Conservation (phyloP, 1,140 invertebrate species). For the Pemphigus obesinymphae region DNA sequence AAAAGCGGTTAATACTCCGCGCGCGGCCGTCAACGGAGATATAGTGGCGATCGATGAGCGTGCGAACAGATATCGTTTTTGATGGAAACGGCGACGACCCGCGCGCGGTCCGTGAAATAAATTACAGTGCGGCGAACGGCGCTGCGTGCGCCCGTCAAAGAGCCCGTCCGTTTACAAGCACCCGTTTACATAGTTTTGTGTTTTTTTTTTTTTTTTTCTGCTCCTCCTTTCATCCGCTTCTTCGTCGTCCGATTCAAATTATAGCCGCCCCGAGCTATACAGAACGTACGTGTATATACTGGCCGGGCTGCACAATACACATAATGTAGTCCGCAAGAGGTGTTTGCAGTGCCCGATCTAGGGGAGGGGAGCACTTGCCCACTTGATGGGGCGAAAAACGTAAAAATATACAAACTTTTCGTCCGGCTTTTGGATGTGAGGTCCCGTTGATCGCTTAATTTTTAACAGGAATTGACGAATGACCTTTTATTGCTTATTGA, state of each 20-base stretch:
- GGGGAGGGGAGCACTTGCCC: too few species aligned
- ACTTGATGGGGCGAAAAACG: too few species aligned
- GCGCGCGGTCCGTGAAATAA: neutral
- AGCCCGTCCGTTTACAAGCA: neutral
- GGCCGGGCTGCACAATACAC: too few species aligned
- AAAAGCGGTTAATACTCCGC: too few species aligned
- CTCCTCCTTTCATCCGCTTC: neutral
- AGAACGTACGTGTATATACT: too few species aligned
- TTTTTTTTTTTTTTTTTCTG: neutral
- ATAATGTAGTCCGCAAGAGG: neutral
- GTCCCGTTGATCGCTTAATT: too few species aligned
- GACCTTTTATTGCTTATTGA: too few species aligned
- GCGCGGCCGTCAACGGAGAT: neutral
- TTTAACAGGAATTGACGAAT: too few species aligned
- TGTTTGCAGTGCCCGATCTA: too few species aligned
- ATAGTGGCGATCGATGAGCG: slow-evolving; percentile 20
- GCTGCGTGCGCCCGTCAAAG: neutral
- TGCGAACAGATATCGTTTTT: slow-evolving; percentile 25
- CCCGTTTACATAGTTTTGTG: slow-evolving; percentile 11
- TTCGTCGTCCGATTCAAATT: neutral
- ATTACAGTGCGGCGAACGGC: neutral
- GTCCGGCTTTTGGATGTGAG: too few species aligned
- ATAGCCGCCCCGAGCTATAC: neutral
- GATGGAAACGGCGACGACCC: neutral
- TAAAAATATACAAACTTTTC: too few species aligned